phyloP scores from a whole-genome alignment of 2,113 vertebrate species.

The Sus scrofa region T2T-Sscrofa CM000822.6:72532501-72533000 shows the following conservation, averaged over 20 bases:
- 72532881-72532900: not conserved
- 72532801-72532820: not conserved
- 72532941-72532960: not conserved
- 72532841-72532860: not conserved
- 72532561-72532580: not conserved
- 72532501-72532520: not conserved
- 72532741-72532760: not conserved
- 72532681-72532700: not conserved
- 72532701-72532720: not conserved
- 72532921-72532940: not conserved
- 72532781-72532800: not conserved
- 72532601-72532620: not conserved
- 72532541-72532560: not conserved
- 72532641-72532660: not conserved
- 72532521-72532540: not conserved
- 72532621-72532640: not conserved
- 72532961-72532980: not conserved
- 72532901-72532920: not conserved
- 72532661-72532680: not conserved
- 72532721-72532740: not conserved
- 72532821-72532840: too few relatives aligned
- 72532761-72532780: not conserved
- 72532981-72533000: accelerated
- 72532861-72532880: not conserved
- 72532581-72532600: not conserved